phyloP scores from a whole-genome alignment of 2,797 vertebrate genomes.

The Sebastes elongatus region DNA sequence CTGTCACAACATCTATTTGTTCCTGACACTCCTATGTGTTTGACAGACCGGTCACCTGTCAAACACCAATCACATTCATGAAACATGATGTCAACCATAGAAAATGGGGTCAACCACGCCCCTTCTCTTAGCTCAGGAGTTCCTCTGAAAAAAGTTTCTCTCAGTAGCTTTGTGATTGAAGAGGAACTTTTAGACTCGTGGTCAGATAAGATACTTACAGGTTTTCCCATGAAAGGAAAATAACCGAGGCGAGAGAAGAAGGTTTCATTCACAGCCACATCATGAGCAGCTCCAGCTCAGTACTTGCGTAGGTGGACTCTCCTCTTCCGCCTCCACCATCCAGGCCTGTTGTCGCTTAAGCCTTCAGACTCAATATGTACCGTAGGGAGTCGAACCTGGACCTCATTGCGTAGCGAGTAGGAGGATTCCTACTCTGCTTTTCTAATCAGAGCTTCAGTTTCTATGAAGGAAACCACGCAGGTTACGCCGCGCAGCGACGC shows the following conservation, averaged over 20 bases:
- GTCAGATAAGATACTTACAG: not conserved
- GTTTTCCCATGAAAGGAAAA: not conserved
- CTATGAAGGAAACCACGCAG: slow-evolving; percentile 62
- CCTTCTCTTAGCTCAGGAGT: not conserved
- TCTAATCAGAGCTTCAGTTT: slow-evolving; percentile 75
- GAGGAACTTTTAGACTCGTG: not conserved
- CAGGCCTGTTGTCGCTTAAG: slow-evolving; percentile 64
- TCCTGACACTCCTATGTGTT: not conserved
- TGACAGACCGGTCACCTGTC: not conserved
- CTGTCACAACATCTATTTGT: not conserved
- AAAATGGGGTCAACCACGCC: not conserved
- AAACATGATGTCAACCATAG: not conserved
- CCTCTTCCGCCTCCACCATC: slow-evolving; percentile 40
- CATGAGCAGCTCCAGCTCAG: not conserved
- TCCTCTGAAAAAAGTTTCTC: not conserved
- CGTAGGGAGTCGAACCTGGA: slow-evolving; percentile 68
- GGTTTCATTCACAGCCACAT: not conserved
- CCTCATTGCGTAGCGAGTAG: slow-evolving; percentile 72
- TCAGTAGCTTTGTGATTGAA: not conserved
- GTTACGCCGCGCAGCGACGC: slow-evolving; percentile 41
- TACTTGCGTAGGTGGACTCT: slow-evolving; percentile 8
- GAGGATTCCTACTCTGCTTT: slow-evolving; percentile 80
- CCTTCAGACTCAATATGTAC: slow-evolving; percentile 48
- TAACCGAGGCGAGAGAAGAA: not conserved
- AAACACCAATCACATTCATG: not conserved